Evolutionary conservation across 2,113 vertebrate species (phyloP).

Genomic region (Rhinolophus ferrumequinum): DNA sequence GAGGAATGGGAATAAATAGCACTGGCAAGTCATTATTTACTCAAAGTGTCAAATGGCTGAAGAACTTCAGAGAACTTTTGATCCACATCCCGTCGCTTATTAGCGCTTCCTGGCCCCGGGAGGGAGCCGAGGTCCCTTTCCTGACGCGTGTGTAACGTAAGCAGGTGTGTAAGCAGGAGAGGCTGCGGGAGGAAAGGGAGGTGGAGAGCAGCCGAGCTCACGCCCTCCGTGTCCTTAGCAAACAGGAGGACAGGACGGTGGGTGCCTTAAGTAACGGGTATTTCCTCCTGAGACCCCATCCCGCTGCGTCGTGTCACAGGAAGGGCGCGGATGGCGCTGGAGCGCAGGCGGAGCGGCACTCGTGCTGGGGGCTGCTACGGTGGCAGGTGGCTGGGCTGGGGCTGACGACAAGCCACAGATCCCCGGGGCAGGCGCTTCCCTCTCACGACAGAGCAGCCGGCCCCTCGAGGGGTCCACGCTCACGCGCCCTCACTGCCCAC

Average conservation of each 20-base stretch:
- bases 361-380: fast-evolving
- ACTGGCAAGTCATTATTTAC: conserved; percentile 38
- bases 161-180: background rate
- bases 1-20: conserved; percentile 50
- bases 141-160: background rate
- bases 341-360: fast-evolving
- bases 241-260: background rate
- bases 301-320: no score
- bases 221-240: background rate
- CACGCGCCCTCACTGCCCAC: background rate
- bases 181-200: background rate
- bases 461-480: background rate
- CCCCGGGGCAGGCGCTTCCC: background rate
- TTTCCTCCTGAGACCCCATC: fast-evolving
- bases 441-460: background rate
- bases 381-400: background rate
- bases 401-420: background rate
- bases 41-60: background rate
- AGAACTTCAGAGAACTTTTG: background rate
- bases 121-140: background rate
- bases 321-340: no score
- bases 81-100: background rate
- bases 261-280: fast-evolving
- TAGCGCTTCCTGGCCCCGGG: background rate
- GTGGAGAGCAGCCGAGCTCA: background rate